Conservation (phyloP, 2,113 vertebrate species). For the Platysteira castanea region DNA sequence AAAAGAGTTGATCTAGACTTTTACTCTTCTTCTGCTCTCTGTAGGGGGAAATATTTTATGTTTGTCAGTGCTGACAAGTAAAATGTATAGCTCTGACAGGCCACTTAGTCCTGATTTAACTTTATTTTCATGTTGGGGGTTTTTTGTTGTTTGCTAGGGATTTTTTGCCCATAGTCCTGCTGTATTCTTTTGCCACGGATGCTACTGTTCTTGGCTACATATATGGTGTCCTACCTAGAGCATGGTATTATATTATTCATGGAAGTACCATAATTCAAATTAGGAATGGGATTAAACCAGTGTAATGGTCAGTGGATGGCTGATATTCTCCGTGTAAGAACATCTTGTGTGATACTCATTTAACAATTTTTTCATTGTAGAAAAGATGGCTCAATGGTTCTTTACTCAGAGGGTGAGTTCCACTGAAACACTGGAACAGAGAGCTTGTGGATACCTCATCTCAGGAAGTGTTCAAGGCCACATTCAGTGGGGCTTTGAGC, state of each 20-base stretch:
- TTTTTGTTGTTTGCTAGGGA: not conserved
- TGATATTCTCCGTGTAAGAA: not conserved
- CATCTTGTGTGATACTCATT: not conserved
- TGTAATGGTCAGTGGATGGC: not conserved
- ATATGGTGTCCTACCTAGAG: not conserved
- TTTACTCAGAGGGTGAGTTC: not conserved
- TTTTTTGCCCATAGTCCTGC: not conserved
- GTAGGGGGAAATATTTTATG: not conserved
- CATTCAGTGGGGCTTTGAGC: not conserved
- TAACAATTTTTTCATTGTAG: not conserved
- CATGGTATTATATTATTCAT: not conserved
- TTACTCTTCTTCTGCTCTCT: fast-evolving
- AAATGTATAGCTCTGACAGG: not conserved
- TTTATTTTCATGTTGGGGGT: fast-evolving
- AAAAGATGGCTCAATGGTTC: not conserved
- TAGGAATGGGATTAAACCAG: not conserved
- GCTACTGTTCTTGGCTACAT: fast-evolving
- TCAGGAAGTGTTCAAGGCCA: not conserved
- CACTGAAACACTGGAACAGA: not conserved
- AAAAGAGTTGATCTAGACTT: not conserved
- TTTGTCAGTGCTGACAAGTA: not conserved
- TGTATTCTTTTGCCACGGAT: not conserved
- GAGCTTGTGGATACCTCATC: not conserved
- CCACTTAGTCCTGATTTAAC: not conserved
- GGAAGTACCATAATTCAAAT: not conserved